Conservation (phyloP, 2,888 invertebrate species). For the Lucinisca nassula region DNA sequence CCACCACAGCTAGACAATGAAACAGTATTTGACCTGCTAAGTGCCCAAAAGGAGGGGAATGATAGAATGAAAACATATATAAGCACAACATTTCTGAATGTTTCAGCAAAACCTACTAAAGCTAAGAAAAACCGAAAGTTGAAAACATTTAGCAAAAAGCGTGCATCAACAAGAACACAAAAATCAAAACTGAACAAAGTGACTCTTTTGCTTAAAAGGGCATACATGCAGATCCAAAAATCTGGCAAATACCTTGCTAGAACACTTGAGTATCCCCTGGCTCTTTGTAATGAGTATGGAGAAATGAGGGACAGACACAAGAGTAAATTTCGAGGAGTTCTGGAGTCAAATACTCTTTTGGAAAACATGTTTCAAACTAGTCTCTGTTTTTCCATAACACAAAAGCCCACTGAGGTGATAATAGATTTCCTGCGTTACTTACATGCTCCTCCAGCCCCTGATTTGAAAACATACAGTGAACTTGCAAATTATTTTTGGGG, state of each 20-base stretch:
- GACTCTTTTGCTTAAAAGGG: background rate
- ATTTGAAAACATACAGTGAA: background rate
- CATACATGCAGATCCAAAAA: constrained; percentile 10
- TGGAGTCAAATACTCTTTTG: background rate
- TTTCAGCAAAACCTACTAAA: background rate
- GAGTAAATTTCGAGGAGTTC: background rate
- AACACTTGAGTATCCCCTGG: background rate
- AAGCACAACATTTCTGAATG: background rate
- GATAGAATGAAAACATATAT: background rate
- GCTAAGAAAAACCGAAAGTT: background rate
- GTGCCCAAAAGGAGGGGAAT: background rate
- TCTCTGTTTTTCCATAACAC: background rate
- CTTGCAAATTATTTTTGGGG: background rate
- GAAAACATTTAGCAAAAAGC: background rate
- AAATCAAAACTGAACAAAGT: background rate
- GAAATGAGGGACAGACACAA: background rate
- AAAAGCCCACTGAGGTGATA: background rate
- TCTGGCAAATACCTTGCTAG: background rate
- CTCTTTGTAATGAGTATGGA: background rate
- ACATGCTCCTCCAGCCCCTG: background rate
- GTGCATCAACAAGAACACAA: background rate
- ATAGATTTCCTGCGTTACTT: background rate
- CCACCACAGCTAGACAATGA: background rate
- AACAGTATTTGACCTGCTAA: background rate
- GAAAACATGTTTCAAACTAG: background rate